These are phyloP conservation scores for Pyrocoelia pectoralis DNA, from an alignment of 2,888 invertebrate species.

Conservation along the genomic window DNA sequence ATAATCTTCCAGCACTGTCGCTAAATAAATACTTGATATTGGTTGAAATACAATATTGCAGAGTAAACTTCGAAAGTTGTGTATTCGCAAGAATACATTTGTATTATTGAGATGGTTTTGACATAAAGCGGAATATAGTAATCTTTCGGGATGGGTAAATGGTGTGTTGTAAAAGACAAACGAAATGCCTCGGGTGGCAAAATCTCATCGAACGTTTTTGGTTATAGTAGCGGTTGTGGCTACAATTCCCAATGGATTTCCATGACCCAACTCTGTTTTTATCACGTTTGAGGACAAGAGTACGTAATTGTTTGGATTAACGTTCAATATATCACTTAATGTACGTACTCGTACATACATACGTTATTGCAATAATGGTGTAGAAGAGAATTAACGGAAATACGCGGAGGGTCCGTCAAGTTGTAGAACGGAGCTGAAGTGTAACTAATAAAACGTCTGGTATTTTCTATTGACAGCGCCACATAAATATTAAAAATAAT, in stretches of 20 bases:
- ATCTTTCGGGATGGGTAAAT: slow-evolving; percentile 35
- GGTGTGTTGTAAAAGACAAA: slow-evolving; percentile 37
- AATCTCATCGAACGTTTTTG: slow-evolving; percentile 36
- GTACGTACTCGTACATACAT: no score
- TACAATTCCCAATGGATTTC: slow-evolving; percentile 26
- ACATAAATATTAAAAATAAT: slow-evolving; percentile 54
- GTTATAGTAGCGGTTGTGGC: slow-evolving; percentile 26
- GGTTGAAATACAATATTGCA: slow-evolving; percentile 44
- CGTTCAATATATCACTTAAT: no score
- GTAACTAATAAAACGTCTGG: slow-evolving; percentile 47
- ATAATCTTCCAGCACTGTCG: slow-evolving; percentile 47
- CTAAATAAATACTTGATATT: slow-evolving; percentile 46
- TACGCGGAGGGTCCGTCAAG: slow-evolving; percentile 28
- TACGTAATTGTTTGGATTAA: neutral
- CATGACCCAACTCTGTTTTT: slow-evolving; percentile 23
- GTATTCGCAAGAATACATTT: slow-evolving; percentile 24
- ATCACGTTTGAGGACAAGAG: slow-evolving; percentile 8
- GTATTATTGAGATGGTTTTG: slow-evolving; percentile 39
- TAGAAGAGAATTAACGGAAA: slow-evolving; percentile 31
- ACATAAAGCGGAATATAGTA: slow-evolving; percentile 37
- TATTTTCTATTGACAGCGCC: slow-evolving; percentile 44
- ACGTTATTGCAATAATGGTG: neutral
- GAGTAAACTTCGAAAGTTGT: slow-evolving; percentile 32
- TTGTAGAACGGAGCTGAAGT: slow-evolving; percentile 40
- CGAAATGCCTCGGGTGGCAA: slow-evolving; percentile 35